Evolutionary conservation across 2,888 invertebrate genomes (phyloP).

Genomic region (Acleris emargana): DNA sequence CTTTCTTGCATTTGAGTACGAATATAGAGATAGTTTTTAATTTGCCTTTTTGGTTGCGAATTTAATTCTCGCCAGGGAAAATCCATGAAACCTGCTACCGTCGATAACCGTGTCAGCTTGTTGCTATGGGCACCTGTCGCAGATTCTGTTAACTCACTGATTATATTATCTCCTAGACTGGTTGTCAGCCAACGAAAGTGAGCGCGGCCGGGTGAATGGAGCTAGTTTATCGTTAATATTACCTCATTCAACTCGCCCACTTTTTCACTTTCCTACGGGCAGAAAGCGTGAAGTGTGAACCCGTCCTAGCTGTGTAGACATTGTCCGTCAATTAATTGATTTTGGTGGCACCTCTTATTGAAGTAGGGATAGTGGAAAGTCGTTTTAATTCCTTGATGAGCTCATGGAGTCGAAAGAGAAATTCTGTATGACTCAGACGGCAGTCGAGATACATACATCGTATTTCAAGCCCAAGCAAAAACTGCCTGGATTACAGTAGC

Average conservation of each 20-base stretch:
- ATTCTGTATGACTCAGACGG: too few relatives aligned
- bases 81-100: conserved; percentile 8
- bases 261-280: conserved; percentile 76
- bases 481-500: too few relatives aligned
- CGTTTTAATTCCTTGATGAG: too few relatives aligned
- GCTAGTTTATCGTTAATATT: conserved; percentile 66
- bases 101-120: not conserved
- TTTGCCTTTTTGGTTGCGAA: not conserved
- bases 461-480: too few relatives aligned
- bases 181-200: conserved; percentile 68
- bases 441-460: too few relatives aligned
- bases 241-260: conserved; percentile 69
- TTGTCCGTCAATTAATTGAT: conserved; percentile 21
- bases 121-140: conserved; percentile 22
- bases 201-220: conserved; percentile 59
- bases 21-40: too few relatives aligned
- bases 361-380: too few relatives aligned
- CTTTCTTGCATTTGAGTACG: too few relatives aligned
- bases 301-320: conserved; percentile 48
- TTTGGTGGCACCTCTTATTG: not conserved
- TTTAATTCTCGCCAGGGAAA: conserved; percentile 11
- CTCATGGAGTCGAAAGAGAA: too few relatives aligned
- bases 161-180: conserved; percentile 39
- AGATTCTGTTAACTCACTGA: conserved; percentile 35
- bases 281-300: conserved; percentile 71